Evolutionary conservation across 2,113 vertebrate species (phyloP).

Genomic region (Dromaius novaehollandiae): DNA sequence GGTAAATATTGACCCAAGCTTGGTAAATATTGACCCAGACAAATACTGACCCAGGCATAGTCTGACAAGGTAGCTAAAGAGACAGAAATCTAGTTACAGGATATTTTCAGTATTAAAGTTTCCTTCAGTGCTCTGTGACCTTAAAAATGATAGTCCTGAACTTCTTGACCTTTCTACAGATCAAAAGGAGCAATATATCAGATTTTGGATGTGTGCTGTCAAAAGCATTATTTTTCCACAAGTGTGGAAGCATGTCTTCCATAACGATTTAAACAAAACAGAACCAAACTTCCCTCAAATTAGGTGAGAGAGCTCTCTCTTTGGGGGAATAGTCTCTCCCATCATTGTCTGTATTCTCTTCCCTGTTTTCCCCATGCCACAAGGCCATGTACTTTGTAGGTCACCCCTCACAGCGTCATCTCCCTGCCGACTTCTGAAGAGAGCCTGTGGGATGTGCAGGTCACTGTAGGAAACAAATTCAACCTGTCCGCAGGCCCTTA

Average conservation of each 20-base stretch:
- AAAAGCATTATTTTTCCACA: not conserved
- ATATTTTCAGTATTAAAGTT: not conserved
- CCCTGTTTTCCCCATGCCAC: not conserved
- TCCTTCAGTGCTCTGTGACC: not conserved
- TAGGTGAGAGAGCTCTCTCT: not conserved
- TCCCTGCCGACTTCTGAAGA: not conserved
- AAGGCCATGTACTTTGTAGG: not conserved
- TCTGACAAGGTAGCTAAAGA: not conserved
- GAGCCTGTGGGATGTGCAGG: not conserved
- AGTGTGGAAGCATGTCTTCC: not conserved
- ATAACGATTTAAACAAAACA: not conserved
- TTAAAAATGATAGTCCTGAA: not conserved
- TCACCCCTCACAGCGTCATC: not conserved
- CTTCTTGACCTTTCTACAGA: not conserved
- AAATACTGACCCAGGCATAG: conserved; percentile 33
- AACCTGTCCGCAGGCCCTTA: not conserved
- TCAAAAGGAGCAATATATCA: not conserved
- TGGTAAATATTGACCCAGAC: not conserved
- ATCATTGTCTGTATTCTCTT: not conserved
- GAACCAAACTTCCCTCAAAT: not conserved
- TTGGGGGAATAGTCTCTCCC: not conserved
- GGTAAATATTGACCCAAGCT: not conserved
- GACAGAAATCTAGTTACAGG: not conserved
- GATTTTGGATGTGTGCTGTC: not conserved
- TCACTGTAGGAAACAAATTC: not conserved